These are phyloP conservation scores for Paralichthys olivaceus DNA, from an alignment of 2,113 vertebrate genomes.

Conservation along the genomic window DNA sequence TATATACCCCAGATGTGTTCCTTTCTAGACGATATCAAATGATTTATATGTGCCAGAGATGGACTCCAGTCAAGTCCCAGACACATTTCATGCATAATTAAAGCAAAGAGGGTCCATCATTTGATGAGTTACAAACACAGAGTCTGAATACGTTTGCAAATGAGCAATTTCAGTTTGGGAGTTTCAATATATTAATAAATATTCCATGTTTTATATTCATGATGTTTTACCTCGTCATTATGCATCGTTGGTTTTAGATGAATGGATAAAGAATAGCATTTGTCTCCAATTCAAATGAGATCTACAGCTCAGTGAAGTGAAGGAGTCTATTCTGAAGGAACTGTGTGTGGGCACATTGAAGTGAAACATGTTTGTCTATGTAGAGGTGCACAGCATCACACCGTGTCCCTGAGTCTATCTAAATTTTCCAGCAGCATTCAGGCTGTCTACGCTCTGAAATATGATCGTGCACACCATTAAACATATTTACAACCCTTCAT, in stretches of 20 bases:
- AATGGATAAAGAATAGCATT: not conserved
- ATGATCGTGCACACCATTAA: conserved; percentile 36
- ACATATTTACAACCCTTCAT: conserved; percentile 42
- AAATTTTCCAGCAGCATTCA: conserved; percentile 14
- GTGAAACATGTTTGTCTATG: not conserved
- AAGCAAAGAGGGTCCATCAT: not conserved
- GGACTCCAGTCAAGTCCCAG: not conserved
- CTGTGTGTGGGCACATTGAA: not conserved
- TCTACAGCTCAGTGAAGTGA: not conserved
- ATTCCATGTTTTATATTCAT: too few relatives aligned
- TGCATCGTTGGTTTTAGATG: not conserved
- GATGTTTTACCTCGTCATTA: too few relatives aligned
- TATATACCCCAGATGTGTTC: too few relatives aligned
- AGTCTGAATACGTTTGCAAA: too few relatives aligned
- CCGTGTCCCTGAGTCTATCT: conserved; percentile 8
- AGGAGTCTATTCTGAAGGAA: too few relatives aligned
- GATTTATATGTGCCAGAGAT: not conserved
- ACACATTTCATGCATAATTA: not conserved
- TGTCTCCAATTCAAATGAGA: not conserved
- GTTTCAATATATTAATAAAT: too few relatives aligned
- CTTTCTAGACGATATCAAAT: too few relatives aligned
- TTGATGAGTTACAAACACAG: too few relatives aligned
- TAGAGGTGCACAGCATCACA: not conserved
- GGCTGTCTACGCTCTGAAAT: conserved; percentile 20
- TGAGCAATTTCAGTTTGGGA: too few relatives aligned